Evolutionary conservation across 2,113 vertebrate genomes (phyloP).

Genomic region (Mastomys coucha): DNA sequence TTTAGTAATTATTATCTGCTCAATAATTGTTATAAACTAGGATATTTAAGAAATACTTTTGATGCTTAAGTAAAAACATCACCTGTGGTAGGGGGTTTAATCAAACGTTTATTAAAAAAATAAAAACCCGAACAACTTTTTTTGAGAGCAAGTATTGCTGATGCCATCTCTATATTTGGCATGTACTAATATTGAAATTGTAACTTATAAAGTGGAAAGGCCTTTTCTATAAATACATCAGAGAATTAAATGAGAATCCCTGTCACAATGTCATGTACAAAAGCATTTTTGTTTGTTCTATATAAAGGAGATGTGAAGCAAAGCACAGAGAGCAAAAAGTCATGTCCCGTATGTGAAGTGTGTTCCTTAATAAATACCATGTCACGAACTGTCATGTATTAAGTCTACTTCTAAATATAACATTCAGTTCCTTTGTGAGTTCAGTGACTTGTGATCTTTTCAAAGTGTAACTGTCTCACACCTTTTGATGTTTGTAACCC

Average conservation of each 20-base stretch:
- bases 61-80: background rate
- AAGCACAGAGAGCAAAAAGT: conserved; percentile 66
- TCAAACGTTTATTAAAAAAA: background rate
- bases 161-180: conserved; percentile 31
- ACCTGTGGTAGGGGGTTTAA: background rate
- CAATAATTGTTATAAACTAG: background rate
- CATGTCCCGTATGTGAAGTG: conserved; percentile 64
- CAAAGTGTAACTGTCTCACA: conserved; percentile 22
- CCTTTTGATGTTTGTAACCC: conserved; percentile 33
- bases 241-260: conserved; percentile 31
- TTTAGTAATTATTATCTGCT: background rate
- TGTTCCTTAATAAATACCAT: conserved; percentile 73
- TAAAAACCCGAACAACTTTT: background rate
- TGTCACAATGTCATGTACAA: conserved; percentile 41
- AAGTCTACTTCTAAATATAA: conserved; percentile 75
- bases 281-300: conserved; percentile 67
- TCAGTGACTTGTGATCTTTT: conserved; percentile 55
- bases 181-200: conserved; percentile 35
- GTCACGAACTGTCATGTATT: conserved; percentile 75
- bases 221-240: conserved; percentile 33
- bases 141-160: background rate
- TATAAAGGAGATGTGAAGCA: conserved; percentile 63
- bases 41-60: background rate
- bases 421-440: conserved; percentile 39
- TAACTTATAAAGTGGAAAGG: background rate